Conservation (phyloP, 2,113 vertebrate genomes). For the Ceyx cyanopectus region DNA sequence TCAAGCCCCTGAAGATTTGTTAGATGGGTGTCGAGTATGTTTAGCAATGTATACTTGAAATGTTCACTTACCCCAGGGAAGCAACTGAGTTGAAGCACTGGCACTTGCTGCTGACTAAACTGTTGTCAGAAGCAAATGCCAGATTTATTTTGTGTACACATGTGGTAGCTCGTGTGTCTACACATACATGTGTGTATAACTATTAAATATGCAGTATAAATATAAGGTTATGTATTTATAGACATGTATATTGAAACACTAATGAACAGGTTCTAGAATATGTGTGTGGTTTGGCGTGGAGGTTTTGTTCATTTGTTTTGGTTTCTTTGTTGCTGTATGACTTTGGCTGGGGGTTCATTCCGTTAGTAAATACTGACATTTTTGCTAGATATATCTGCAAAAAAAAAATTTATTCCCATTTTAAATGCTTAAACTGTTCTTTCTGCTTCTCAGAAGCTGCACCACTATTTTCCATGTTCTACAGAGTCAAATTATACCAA, state of each 20-base stretch:
- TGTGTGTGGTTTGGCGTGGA: background rate
- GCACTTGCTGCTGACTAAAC: background rate
- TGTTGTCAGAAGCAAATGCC: background rate
- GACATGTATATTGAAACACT: background rate
- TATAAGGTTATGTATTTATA: background rate
- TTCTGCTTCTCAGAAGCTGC: background rate
- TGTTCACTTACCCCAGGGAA: background rate
- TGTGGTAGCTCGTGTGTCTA: background rate
- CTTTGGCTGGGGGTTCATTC: background rate
- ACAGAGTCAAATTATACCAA: background rate
- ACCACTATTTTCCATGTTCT: background rate
- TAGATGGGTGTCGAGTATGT: conserved; percentile 95
- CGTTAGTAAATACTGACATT: background rate
- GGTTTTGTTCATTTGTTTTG: background rate
- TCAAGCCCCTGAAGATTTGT: conserved; percentile 85
- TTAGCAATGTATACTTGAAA: background rate
- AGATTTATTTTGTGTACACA: background rate
- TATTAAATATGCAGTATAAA: background rate
- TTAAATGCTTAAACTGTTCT: background rate
- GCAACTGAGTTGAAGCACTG: background rate
- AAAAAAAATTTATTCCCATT: background rate
- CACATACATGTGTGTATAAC: background rate
- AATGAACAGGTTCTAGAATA: background rate
- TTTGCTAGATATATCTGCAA: background rate
- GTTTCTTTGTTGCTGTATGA: fast-evolving